Conservation (phyloP, 1,140 invertebrate genomes). For the Dendrolimus punctatus region DNA sequence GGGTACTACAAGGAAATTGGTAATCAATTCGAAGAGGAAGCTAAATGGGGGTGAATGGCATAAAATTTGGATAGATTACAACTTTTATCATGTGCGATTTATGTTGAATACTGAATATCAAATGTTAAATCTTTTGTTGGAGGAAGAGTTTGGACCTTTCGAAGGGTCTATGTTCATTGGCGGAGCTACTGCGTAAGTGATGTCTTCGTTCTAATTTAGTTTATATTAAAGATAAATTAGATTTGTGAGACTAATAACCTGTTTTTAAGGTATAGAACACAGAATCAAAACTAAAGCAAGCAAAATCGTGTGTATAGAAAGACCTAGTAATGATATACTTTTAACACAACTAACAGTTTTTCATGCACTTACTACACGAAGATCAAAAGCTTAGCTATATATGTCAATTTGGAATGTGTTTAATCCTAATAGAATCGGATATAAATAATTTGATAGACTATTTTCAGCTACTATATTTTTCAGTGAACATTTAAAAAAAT, state of each 20-base stretch:
- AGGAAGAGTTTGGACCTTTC: conserved; percentile 92
- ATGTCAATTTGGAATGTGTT: no score
- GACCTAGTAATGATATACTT: no score
- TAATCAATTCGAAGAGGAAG: conserved; percentile 84
- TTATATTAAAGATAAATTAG: no score
- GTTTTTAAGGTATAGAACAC: no score
- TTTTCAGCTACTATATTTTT: conserved; percentile 24
- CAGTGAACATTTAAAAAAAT: conserved; percentile 85
- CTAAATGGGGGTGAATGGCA: conserved; percentile 96
- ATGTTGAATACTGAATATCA: conserved; percentile 92
- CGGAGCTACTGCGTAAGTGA: conserved; percentile 87
- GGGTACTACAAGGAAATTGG: conserved; percentile 82
- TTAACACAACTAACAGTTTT: no score
- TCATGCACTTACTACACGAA: no score
- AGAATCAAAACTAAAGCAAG: no score
- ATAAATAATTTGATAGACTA: background rate
- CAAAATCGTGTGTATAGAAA: no score
- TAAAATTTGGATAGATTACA: conserved; percentile 95
- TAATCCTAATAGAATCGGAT: background rate
- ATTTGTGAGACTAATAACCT: no score
- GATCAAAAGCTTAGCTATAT: no score
- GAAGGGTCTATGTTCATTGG: conserved; percentile 95
- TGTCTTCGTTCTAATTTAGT: background rate
- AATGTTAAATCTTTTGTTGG: conserved; percentile 87
- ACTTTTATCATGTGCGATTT: conserved; percentile 93